Base-by-base conservation (phyloP, 1,140 invertebrate genomes). In the Orius laevigatus region DNA sequence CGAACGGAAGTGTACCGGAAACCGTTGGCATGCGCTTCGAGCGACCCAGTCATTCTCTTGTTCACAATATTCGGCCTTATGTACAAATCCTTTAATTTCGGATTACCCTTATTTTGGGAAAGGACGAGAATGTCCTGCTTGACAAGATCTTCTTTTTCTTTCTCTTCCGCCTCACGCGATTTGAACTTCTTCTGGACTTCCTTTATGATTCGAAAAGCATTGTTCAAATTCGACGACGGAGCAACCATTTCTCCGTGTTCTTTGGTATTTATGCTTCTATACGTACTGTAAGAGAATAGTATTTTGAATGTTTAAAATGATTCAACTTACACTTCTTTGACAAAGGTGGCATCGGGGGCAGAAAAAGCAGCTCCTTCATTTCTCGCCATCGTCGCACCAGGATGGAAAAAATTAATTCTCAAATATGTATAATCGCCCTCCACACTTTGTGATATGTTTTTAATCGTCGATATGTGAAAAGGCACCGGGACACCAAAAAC, bases 121-220 rank as follows among this genome's bases (percentile, higher is more conserved):
- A 98, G 63, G 41, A 98, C 74, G n/a, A 99, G 68, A 5, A 89
- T 93, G 66, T 99, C 96, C 68, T 99, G 96, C 69, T 98, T 97
- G 0, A 99, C 94, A 43, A 98, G 76, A 72, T 90, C 85, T 66
- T 98, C 95, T 57, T 96, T 97, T 65, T 99, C 95, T 55, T 90
- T 78, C 67, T 98, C 94, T 67, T 99, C 95, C 1, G 92, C 91
- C 67, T 98, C 96, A 49, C 94, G 71, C 0, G 91, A 97, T 68
- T 95, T 96, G 62, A 92, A 98, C 61, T 91, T 94, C 63, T 98
- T 97, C 66, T 99, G 96, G 25, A 98, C 91, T 71, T 98, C 95
- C 66, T 99, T 99, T 58, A 99, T 98, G 6, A 98, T 70, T 49
- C 94, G 74, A 64, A 95, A 97, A 1, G 92, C 92, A 25, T 90